Evolutionary conservation across 2,797 vertebrate species (phyloP).

Genomic region (Squalus acanthias): DNA sequence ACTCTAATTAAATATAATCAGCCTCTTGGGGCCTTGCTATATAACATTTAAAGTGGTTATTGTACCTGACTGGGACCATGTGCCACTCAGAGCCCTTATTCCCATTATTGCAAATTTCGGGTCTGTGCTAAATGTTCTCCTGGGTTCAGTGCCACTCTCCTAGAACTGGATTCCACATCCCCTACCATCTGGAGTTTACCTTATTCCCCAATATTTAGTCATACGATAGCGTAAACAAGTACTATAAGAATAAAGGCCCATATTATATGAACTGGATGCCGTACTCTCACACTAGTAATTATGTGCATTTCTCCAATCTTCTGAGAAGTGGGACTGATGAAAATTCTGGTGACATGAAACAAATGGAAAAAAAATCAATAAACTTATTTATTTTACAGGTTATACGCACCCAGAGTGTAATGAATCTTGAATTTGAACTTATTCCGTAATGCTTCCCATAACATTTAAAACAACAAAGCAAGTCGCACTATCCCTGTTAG

Average conservation of each 20-base stretch:
- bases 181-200: not conserved
- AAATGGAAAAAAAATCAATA: not conserved
- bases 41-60: not conserved
- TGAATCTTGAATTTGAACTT: not conserved
- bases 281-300: not conserved
- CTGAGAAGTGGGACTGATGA: not conserved
- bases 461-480: not conserved
- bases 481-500: not conserved
- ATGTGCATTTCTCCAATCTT: not conserved
- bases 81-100: not conserved
- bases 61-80: not conserved
- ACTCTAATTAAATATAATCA: not conserved
- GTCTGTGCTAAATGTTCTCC: not conserved
- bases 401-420: not conserved
- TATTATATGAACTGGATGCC: not conserved
- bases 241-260: not conserved
- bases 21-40: not conserved
- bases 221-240: not conserved
- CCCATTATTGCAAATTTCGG: not conserved
- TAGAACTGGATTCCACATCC: not conserved
- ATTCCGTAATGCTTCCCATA: not conserved
- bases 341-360: not conserved
- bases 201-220: not conserved
- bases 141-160: not conserved
- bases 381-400: not conserved